These are phyloP conservation scores for Chrysaora quinquecirrha DNA, from an alignment of 30 jellyfish, hydroid and myxozoan species.

Conservation along the genomic window DNA sequence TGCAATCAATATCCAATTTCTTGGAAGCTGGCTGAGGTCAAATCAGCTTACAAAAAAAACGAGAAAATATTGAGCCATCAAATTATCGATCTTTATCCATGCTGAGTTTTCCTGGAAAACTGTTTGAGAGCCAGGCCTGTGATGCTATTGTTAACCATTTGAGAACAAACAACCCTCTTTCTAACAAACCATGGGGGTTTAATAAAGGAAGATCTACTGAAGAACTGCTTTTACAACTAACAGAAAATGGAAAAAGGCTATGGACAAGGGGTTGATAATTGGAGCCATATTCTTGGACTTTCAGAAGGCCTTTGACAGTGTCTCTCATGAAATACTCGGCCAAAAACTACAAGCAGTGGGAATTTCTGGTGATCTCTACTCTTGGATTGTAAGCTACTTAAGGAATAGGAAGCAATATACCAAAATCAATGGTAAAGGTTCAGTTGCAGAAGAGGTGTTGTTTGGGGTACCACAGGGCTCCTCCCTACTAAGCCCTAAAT, in stretches of 20 bases:
- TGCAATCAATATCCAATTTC: slow-evolving; percentile 38
- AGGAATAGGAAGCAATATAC: slow-evolving; percentile 38
- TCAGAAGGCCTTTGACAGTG: slow-evolving; percentile 64
- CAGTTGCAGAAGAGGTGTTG: too few species aligned
- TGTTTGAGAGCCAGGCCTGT: slow-evolving; percentile 52
- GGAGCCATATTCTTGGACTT: slow-evolving; percentile 46
- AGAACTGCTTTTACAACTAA: slow-evolving; percentile 38
- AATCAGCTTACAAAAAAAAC: too few species aligned
- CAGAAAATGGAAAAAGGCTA: slow-evolving; percentile 52
- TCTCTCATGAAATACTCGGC: slow-evolving; percentile 64
- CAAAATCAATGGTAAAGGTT: too few species aligned
- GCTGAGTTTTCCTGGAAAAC: slow-evolving; percentile 63
- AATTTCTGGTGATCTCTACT: slow-evolving; percentile 50
- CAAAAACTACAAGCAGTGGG: slow-evolving; percentile 67
- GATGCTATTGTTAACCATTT: slow-evolving; percentile 37
- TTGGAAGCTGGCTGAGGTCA: slow-evolving; percentile 61
- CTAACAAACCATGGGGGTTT: too few species aligned
- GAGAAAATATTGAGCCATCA: slow-evolving; percentile 30
- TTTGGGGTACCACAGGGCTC: too few species aligned
- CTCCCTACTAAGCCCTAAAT: too few species aligned
- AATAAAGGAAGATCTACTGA: too few species aligned
- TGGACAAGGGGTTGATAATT: slow-evolving; percentile 35
- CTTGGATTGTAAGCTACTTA: slow-evolving; percentile 40
- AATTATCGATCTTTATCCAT: slow-evolving; percentile 60
- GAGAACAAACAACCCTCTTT: slow-evolving; percentile 4